Conservation (phyloP, 2,113 vertebrate genomes). For the Trinectes maculatus region DNA sequence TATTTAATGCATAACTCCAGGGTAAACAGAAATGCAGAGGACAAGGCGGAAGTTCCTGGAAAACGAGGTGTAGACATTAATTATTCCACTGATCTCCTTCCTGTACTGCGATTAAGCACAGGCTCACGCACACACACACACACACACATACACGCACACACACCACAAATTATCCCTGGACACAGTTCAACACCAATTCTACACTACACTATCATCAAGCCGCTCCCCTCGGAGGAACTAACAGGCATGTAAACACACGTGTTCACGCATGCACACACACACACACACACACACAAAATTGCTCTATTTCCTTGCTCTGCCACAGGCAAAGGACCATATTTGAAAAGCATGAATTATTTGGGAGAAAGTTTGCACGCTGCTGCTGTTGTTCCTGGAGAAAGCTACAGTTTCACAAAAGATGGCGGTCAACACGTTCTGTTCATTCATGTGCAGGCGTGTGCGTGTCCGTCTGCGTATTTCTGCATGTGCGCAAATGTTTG, state of each 20-base stretch:
- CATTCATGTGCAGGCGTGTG: conserved; percentile 1
- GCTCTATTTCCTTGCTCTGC: conserved; percentile 16
- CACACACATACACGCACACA: conserved; percentile 13
- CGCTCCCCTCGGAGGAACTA: conserved; percentile 37
- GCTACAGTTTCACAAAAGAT: conserved; percentile 41
- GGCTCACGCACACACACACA: conserved; percentile 17
- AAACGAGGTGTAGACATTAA: conserved; percentile 41
- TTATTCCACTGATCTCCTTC: conserved; percentile 36
- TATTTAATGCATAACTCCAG: not conserved
- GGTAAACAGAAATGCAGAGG: not conserved
- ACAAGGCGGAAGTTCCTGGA: conserved; percentile 1
- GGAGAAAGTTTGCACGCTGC: conserved; percentile 52
- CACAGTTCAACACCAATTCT: conserved; percentile 41
- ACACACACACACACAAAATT: not conserved
- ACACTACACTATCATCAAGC: conserved; percentile 30
- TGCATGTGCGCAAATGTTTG: conserved; percentile 26
- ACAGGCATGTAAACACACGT: conserved; percentile 7
- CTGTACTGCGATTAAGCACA: conserved; percentile 54
- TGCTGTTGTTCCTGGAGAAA: conserved; percentile 39
- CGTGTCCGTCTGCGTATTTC: conserved; percentile 8
- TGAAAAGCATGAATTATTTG: conserved; percentile 57
- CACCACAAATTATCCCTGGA: conserved; percentile 50
- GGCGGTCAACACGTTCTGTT: not conserved
- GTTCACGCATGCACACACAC: not conserved
- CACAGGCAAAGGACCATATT: conserved; percentile 36